Conservation (phyloP, 2,888 invertebrate genomes). For the Dyspetes luteomarginatus region DNA sequence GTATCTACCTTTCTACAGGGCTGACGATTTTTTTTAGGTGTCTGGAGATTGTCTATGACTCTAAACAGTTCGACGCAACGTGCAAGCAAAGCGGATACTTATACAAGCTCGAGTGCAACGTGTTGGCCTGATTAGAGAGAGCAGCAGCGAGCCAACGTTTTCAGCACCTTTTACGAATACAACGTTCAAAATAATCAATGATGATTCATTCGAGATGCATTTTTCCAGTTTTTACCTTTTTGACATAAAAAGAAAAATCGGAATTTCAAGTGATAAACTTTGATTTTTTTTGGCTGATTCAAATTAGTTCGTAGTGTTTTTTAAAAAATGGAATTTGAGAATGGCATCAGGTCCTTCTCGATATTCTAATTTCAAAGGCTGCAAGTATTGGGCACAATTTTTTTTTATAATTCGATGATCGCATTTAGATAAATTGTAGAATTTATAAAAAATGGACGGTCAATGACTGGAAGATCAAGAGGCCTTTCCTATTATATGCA, state of each 20-base stretch:
- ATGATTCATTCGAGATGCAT: background rate
- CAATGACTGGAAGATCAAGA: too few relatives aligned
- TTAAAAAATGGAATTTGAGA: too few relatives aligned
- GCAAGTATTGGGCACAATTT: too few relatives aligned
- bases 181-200: slow-evolving; percentile 4
- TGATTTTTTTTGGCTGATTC: background rate
- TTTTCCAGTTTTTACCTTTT: background rate
- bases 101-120: slow-evolving; percentile 37
- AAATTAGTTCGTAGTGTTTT: too few relatives aligned
- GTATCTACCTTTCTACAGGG: slow-evolving; percentile 24
- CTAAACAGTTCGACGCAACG: slow-evolving; percentile 32
- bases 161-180: slow-evolving; percentile 31
- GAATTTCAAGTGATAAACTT: too few relatives aligned
- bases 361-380: too few relatives aligned
- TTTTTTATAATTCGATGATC: too few relatives aligned
- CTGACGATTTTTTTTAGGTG: slow-evolving; percentile 13
- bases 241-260: too few relatives aligned
- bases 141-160: slow-evolving; percentile 2
- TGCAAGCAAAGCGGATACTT: slow-evolving; percentile 53
- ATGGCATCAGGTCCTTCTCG: too few relatives aligned
- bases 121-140: slow-evolving; percentile 50
- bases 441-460: too few relatives aligned
- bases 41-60: slow-evolving; percentile 41
- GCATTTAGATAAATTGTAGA: too few relatives aligned
- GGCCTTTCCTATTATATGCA: too few relatives aligned